Evolutionary conservation across 2,888 invertebrate genomes (phyloP).

Genomic region (Tryphoninae sp.): DNA sequence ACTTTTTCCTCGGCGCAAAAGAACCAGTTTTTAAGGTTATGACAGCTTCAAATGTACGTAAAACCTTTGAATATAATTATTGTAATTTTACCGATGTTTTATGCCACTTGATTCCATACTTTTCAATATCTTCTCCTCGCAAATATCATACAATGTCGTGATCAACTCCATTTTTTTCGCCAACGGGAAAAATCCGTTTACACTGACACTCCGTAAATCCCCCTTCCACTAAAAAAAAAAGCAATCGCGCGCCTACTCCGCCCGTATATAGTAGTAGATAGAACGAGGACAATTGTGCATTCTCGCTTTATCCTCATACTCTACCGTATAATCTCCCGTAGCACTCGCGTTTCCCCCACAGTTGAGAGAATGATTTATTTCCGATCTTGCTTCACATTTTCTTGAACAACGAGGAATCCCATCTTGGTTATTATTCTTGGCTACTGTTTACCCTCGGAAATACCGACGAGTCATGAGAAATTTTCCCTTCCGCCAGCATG

Average conservation of each 20-base stretch:
- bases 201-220: slow-evolving; percentile 53
- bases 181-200: slow-evolving; percentile 57
- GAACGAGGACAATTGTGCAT: slow-evolving; percentile 42
- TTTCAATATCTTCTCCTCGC: slow-evolving; percentile 71
- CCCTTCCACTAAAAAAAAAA: slow-evolving; percentile 12
- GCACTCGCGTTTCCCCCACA: slow-evolving; percentile 4
- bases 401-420: background rate
- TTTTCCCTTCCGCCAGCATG: background rate
- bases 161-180: slow-evolving; percentile 68
- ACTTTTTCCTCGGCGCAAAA: slow-evolving; percentile 16
- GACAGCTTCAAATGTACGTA: background rate
- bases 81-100: slow-evolving; percentile 72
- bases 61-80: slow-evolving; percentile 23
- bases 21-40: slow-evolving; percentile 67
- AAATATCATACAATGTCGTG: slow-evolving; percentile 64
- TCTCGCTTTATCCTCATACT: slow-evolving; percentile 14
- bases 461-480: background rate
- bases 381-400: background rate
- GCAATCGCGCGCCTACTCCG: slow-evolving; percentile 16
- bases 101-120: slow-evolving; percentile 71
- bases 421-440: background rate
- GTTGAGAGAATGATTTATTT: slow-evolving; percentile 50
- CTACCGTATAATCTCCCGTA: slow-evolving; percentile 18
- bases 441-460: background rate
- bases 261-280: slow-evolving; percentile 20